Base-by-base conservation (phyloP, 2,797 vertebrate genomes). In the Rhynchonycteris naso region DNA sequence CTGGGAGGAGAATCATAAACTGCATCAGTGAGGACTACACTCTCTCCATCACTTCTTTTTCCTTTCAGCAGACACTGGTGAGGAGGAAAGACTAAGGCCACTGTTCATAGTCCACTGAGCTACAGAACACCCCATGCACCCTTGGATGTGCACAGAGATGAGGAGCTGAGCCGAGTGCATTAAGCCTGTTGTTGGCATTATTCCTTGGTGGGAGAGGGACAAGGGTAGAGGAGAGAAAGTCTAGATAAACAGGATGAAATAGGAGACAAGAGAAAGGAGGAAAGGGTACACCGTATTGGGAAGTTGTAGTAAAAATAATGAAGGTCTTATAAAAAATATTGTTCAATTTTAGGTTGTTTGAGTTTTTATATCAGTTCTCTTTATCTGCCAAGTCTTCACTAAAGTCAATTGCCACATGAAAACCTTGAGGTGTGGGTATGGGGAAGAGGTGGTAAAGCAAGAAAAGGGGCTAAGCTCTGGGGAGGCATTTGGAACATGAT, bases 301-400 rank as follows among this genome's bases (percentile, higher is more conserved):
- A 74, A 56, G 33, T 22, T 83, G 22, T 33, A 80, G 47, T 71
- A 63, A 71, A 89, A 71, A 75, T 9, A 43, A 7, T 61, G 43
- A 85, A 83, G 52, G 26, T 7, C 2, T 71, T 84, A 50, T 61
- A 92, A 88, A 85, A 22, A 86, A 81, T 47, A 78, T 19, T 59
- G 33, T 19, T 81, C 63, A 54, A 3, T 38, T 72, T 85, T 63
- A 43, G 11, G 28, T 33, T 43, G 59, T 63, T 72, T 74, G 10
- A 16, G 68, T 75, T 72, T 75, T 68, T 54, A 86, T n/a, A 43
- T 38, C 89, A 86, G 21, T 92, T 15, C 35, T 56, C 18, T 75
- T 14, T 52, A 8, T 35, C 30, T 61, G 24, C 61, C 24, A 76
- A 88, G 28, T 43, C 38, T 38, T 65, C 54, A n/a, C 38, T 65